phyloP scores from a whole-genome alignment of 1,140 invertebrate species.

The Teleopsis dalmanni region DNA sequence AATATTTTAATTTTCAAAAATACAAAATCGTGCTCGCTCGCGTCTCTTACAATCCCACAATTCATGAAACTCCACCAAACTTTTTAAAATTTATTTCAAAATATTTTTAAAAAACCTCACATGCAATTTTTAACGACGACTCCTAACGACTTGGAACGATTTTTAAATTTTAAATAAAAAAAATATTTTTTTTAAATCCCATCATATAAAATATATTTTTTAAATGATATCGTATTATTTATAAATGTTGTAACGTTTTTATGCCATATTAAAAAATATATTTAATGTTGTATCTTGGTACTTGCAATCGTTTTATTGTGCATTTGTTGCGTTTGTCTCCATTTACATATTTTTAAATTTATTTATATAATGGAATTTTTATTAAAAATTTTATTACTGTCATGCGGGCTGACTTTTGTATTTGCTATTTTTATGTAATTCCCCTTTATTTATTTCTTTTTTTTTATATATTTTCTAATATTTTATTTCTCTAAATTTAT shows the following conservation, averaged over 20 bases:
- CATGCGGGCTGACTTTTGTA: slow-evolving; percentile 10
- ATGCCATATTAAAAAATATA: slow-evolving; percentile 12
- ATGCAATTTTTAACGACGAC: not conserved
- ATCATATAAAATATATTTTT: not conserved
- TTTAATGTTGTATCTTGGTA: slow-evolving; percentile 10
- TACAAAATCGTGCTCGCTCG: slow-evolving; percentile 4
- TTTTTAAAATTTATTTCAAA: not conserved
- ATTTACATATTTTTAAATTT: not conserved
- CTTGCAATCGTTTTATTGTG: slow-evolving; percentile 9
- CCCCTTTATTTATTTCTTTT: not conserved
- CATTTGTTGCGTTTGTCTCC: slow-evolving; percentile 7
- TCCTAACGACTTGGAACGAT: no score
- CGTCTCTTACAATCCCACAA: slow-evolving; percentile 1
- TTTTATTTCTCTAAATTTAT: slow-evolving; percentile 1
- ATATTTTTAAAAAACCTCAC: slow-evolving; percentile 1
- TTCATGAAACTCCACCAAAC: not conserved
- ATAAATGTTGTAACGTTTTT: slow-evolving; percentile 31
- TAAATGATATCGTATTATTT: slow-evolving; percentile 9
- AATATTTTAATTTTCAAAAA: slow-evolving; percentile 1
- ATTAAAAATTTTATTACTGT: not conserved
- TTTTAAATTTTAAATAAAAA: slow-evolving; percentile 1
- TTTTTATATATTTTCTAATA: not conserved
- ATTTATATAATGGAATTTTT: not conserved
- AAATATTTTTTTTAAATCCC: not conserved
- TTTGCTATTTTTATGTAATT: not conserved